Base-by-base conservation (phyloP, 2,888 invertebrate species). In the Eudemis profundana region DNA sequence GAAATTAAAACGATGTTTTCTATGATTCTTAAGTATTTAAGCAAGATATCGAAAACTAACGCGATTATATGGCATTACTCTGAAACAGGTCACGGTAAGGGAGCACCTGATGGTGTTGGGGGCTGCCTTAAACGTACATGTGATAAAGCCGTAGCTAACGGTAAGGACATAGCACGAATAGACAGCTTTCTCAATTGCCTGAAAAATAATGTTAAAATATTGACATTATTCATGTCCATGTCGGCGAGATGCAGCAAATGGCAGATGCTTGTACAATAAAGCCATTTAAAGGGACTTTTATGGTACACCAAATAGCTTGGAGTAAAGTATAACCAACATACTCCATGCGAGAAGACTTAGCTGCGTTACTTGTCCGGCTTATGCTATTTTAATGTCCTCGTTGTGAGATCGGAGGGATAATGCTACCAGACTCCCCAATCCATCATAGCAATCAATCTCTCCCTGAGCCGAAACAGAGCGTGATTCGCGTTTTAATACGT, bases 1-100 rank as follows among this genome's bases (percentile, higher is more conserved):
- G 68, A 1, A 68, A 68, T n/a, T 40, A 68, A 68, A 15, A 46
- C 42, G 36, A 70, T 68, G 68, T 70, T 69, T 67, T 57, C 14
- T 59, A 59, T 69, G n/a, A 66, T 68, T 63, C 7, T 50, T 0
- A 61, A 49, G 4, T 66, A 44, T n/a, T n/a, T 70, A 49, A 67
- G 15, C 44, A 54, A 56, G 21, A n/a, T 63, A 23, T 44, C 17
- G 36, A 63, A 64, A 4, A 10, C 8, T 0, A 10, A 29, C 0
- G 29, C 5, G 7, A 29, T 29, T 8, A 29, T 29, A 2, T 29
- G 29, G 29, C 29, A 29, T 29, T 29, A 8, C 3, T 17, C 8
- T 3, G 53, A 67, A 49, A 47, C 44, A 29, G 66, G 61, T 5
- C 61, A 67, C 59, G 65, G 67, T 33, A 70, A 70, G 63, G 65